Evolutionary conservation across 2,797 vertebrate genomes (phyloP), one percentile per base, ranked within the genome.

Genomic region (Bovichtus variegatus): DNA sequence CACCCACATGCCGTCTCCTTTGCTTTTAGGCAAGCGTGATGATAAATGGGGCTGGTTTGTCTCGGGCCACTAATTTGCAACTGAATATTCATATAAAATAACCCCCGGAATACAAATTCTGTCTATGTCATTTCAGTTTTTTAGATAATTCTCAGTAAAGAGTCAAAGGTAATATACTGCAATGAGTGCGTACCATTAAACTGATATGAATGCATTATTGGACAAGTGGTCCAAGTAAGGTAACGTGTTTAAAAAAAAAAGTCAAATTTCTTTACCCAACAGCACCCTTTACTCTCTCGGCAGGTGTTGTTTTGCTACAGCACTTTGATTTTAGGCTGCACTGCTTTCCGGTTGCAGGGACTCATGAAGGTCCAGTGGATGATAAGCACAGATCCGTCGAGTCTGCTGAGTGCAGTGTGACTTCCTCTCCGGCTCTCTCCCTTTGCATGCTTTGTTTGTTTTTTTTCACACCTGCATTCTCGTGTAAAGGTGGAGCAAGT

Each of bases 1-100:
- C 84, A 68, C 91, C 90, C 88, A 90, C 90, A 49, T 46, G 19
- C 58, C 60, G 81, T 83, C 84, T 90, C 74, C 29, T 71, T 58
- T 69, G 77, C 77, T 83, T 71, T 64, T 25, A 67, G 78, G 61
- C 63, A 11, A 75, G 58, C 44, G 54, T 76, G 80, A 55, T 67
- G 76, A 83, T 80, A 49, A 79, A 81, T 63, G 62, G 34, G 43
- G 74, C 43, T 49, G 9, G 41, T 81, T 84, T 71, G 77, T 81
- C 41, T 82, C 66, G 15, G n/a, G 15, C 27, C 74, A 38, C 76
- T 78, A 10, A 85, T 79, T 87, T 65, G 53, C 44, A 71, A 60
- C 60, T 63, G 63, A 80, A 80, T 63, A 71, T 85, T 83, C 46
- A 62, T 70, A 53, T 63, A 62, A 60, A 70, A 54, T 46, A n/a